Evolutionary conservation across 2,113 vertebrate species (phyloP).

Genomic region (Malurus elegans): DNA sequence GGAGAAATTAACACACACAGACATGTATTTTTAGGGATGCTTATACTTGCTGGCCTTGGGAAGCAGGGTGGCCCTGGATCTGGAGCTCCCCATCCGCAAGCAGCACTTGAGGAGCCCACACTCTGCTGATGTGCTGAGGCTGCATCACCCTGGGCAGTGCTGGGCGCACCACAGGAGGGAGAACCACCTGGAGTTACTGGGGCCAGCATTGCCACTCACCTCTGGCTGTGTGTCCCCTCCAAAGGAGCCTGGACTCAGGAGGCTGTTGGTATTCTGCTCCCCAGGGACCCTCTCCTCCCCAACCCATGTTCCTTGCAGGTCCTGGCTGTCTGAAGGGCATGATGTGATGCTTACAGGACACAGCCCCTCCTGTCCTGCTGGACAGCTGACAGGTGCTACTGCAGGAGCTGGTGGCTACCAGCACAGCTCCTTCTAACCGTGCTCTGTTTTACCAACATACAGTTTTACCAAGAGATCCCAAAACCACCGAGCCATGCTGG

Average conservation of each 20-base stretch:
- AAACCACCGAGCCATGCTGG: accelerated
- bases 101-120: neutral
- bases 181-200: neutral
- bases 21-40: neutral
- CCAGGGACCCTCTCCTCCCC: neutral
- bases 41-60: accelerated
- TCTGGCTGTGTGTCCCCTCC: neutral
- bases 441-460: neutral
- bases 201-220: neutral
- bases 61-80: neutral
- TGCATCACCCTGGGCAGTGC: neutral
- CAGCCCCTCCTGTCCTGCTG: neutral
- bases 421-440: neutral
- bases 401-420: neutral
- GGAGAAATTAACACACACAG: neutral
- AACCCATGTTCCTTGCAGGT: accelerated
- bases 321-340: neutral
- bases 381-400: neutral
- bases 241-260: neutral
- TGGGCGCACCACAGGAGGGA: neutral
- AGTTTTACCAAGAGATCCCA: neutral
- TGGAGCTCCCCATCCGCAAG: neutral
- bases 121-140: neutral
- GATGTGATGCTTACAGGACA: neutral
- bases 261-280: neutral